Conservation (phyloP, 2,113 vertebrate genomes). For the Desmodus rotundus region DNA sequence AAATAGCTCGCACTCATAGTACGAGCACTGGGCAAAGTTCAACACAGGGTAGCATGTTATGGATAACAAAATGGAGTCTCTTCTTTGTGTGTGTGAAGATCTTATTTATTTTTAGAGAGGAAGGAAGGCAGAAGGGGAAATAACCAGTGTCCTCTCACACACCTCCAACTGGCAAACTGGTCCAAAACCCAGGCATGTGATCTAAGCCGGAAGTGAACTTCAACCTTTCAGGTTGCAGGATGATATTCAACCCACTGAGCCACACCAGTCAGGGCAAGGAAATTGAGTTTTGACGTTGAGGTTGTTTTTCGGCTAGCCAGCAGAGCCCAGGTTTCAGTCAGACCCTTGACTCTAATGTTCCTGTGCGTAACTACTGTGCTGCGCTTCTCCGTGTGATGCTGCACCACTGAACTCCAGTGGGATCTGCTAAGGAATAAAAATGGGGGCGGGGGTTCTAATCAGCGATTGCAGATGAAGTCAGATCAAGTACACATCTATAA, state of each 20-base stretch:
- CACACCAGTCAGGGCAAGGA: background rate
- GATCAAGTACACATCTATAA: background rate
- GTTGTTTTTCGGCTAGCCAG: background rate
- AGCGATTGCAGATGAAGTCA: background rate
- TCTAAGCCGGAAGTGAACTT: no score
- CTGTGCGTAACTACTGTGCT: background rate
- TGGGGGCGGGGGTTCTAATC: background rate
- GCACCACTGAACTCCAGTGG: background rate
- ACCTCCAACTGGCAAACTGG: no score
- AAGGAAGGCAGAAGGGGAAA: no score
- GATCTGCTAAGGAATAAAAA: background rate
- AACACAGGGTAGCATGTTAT: background rate
- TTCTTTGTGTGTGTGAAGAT: no score
- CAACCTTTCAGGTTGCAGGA: no score
- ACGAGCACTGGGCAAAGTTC: background rate
- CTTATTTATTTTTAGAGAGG: no score
- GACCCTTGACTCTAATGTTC: background rate
- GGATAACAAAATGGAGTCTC: background rate
- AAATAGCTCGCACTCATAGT: background rate
- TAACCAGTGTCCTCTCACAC: no score
- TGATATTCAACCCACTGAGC: no score
- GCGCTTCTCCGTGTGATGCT: background rate
- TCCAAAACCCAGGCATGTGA: no score
- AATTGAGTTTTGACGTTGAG: background rate
- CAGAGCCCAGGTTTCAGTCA: background rate